Evolutionary conservation across 2,888 invertebrate genomes (phyloP), one percentile per base, ranked within the genome.

Genomic region (Coremacera marginata): DNA sequence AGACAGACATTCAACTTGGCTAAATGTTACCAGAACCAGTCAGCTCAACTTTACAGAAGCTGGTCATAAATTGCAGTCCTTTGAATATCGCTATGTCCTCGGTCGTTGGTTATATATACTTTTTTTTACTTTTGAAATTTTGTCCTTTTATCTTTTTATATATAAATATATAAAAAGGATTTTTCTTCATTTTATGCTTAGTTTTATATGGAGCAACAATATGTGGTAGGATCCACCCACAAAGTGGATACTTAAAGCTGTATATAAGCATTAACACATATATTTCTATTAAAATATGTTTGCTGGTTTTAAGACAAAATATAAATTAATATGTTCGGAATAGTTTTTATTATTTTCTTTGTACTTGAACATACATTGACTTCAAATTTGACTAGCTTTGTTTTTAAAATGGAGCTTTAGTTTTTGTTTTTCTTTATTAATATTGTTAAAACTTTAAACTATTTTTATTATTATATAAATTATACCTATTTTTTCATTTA

Each of bases 71-170:
- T 68, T 49, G 68, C 62, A 55, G 44, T 7, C 25, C 16, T 34
- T 63, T 70, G 70, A 49, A 52, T 72, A 65, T 63, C 67, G 67
- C 67, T 51, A 72, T 63, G 14, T 34, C 51, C 70, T 65, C 51
- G 76, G 78, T 80, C 77, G 79, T 80, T 76, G 79, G 80, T 72
- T 78, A 80, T 65, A 74, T 80, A 79, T 76, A 79, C 73, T 77
- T 79, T 79, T 80, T 78, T 78, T 77, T 70, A 77, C 73, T 74
- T 78, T 77, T 65, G 27, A 31, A 16, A 67, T 76, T 76, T 63
- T 67, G 60, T 19, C 57, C 60, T 65, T 76, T 77, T 57, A 31
- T 55, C 71, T 63, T 49, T 34, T 78, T 75, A 51, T 78, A 27
- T 73, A 16, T n/a, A n/a, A n/a, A 34, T 44, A 62, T 76, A 73